Evolutionary conservation across 1,140 invertebrate genomes (phyloP).

Genomic region (Scaptomyza graminum): DNA sequence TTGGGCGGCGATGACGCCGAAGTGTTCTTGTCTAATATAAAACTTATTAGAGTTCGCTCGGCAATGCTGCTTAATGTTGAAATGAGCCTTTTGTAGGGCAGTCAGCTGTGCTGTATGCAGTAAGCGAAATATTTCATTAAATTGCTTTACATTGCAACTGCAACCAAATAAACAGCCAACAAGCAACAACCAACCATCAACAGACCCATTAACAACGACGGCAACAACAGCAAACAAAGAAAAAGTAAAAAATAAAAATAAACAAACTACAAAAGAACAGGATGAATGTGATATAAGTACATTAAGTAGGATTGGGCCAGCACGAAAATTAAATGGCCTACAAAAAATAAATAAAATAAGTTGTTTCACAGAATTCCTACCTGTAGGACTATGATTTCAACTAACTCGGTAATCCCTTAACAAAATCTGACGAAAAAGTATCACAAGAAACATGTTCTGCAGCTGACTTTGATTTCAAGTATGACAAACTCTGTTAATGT

Average conservation of each 20-base stretch:
- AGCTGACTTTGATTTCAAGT: neutral
- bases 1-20: conserved; percentile 44
- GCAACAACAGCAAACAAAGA: conserved; percentile 22
- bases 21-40: conserved; percentile 45
- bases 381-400: no score
- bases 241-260: neutral
- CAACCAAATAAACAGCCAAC: conserved; percentile 25
- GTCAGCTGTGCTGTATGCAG: conserved; percentile 26
- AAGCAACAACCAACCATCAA: conserved; percentile 38
- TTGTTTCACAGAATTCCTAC: neutral
- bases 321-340: neutral
- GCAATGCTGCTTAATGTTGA: neutral
- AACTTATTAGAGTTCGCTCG: conserved; percentile 47
- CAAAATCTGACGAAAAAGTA: no score
- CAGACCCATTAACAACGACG: conserved; percentile 46
- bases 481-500: conserved; percentile 4
- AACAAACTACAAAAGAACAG: neutral
- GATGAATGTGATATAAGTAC: conserved; percentile 14
- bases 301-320: conserved; percentile 3
- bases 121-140: conserved; percentile 47
- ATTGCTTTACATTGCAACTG: conserved; percentile 44
- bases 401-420: no score
- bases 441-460: neutral
- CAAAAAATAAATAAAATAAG: neutral
- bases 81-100: neutral